These are phyloP conservation scores for Lepilemur ruficaudatus DNA, from an alignment of 2,797 vertebrate genomes.

Conservation along the genomic window DNA sequence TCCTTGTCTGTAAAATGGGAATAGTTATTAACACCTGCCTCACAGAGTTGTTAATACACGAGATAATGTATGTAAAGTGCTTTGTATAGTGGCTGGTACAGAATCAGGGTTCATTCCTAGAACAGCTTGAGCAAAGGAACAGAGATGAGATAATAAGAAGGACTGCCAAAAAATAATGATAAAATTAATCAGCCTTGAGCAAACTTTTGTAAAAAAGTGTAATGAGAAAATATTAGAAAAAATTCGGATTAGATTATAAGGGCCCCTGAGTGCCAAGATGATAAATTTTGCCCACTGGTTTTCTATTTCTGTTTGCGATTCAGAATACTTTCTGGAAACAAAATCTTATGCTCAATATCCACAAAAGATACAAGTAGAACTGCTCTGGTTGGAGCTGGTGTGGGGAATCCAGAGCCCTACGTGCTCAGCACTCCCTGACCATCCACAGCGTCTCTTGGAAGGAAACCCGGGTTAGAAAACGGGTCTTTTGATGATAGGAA, in stretches of 20 bases:
- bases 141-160: background rate
- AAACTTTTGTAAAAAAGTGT: background rate
- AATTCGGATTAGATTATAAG: background rate
- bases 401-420: background rate
- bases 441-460: background rate
- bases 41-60: background rate
- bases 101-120: background rate
- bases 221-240: background rate
- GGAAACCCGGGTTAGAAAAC: background rate
- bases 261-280: background rate
- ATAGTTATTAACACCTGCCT: background rate
- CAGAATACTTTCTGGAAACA: background rate
- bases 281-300: background rate
- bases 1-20: background rate
- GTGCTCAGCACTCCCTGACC: background rate
- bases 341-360: background rate
- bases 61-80: background rate
- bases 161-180: background rate
- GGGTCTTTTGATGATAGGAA: background rate
- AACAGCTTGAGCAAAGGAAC: background rate
- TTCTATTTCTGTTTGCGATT: background rate
- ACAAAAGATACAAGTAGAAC: background rate
- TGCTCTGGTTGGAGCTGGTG: background rate
- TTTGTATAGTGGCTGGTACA: background rate
- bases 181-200: background rate